A percentile compares a stretch with the other conserved stretches of the same genome.
Evolutionary conservation across 2,113 vertebrate genomes (phyloP).

Genomic region (Lepisosteus oculatus): DNA sequence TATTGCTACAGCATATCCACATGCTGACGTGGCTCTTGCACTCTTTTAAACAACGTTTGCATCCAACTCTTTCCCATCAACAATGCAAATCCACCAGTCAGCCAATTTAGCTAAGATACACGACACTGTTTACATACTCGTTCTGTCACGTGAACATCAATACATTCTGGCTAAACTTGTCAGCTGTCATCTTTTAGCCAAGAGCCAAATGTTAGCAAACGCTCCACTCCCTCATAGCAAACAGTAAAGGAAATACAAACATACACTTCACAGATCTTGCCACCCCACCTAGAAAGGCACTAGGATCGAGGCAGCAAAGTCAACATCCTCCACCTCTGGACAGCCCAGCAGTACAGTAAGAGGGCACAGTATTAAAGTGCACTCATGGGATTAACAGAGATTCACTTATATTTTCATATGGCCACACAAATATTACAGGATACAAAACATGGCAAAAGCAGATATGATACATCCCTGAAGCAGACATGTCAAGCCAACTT

Average conservation of each 20-base stretch:
- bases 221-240: constrained; percentile 17
- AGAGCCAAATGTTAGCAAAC: constrained; percentile 14
- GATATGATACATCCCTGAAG: too few relatives aligned
- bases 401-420: too few relatives aligned
- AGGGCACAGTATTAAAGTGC: too few relatives aligned
- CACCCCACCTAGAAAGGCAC: too few relatives aligned
- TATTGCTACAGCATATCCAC: background rate
- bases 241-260: background rate
- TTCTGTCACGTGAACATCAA: constrained; percentile 26
- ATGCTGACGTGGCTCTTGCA: background rate
- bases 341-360: too few relatives aligned
- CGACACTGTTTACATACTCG: constrained; percentile 17
- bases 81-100: constrained; percentile 37
- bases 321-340: background rate
- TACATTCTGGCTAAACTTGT: constrained; percentile 38
- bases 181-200: constrained; percentile 17
- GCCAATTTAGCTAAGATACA: constrained; percentile 30
- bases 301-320: background rate
- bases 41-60: background rate
- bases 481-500: too few relatives aligned
- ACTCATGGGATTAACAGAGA: too few relatives aligned
- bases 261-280: background rate
- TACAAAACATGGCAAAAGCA: too few relatives aligned
- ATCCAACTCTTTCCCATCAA: background rate
- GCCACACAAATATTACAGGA: background rate